Evolutionary conservation across 2,113 vertebrate species (phyloP).

Genomic region (Scomber scombrus): DNA sequence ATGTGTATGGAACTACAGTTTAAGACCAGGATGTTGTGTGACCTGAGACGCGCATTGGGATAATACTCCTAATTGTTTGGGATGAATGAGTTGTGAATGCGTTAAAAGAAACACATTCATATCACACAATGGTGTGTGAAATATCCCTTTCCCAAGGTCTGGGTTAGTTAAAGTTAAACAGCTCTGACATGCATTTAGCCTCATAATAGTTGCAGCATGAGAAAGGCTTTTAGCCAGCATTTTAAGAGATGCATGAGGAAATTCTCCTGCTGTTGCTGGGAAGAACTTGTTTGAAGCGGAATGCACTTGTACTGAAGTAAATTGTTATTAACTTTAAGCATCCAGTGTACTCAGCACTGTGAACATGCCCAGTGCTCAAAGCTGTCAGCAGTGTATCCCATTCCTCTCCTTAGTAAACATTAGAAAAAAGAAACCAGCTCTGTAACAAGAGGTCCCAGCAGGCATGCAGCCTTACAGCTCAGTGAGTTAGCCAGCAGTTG

Average conservation of each 20-base stretch:
- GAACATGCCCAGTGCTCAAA: constrained; percentile 42
- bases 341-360: constrained; percentile 10
- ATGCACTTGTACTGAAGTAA: constrained; percentile 15
- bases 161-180: not conserved
- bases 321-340: constrained; percentile 34
- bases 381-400: constrained; percentile 49
- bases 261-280: constrained; percentile 20
- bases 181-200: constrained; percentile 1
- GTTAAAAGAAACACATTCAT: not conserved
- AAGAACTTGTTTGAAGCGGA: constrained; percentile 27
- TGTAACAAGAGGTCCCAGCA: constrained; percentile 70
- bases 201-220: constrained; percentile 3
- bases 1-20: not conserved
- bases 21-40: not conserved
- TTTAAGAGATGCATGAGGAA: constrained; percentile 6
- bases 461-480: constrained; percentile 58
- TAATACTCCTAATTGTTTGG: not conserved
- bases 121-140: constrained; percentile 5
- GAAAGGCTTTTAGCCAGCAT: constrained; percentile 18
- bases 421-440: constrained; percentile 51
- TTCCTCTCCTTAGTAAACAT: constrained; percentile 64
- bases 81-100: not conserved
- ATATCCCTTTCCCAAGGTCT: constrained; percentile 6
- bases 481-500: constrained; percentile 72
- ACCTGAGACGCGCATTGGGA: not conserved